Conservation (phyloP, 2,797 vertebrate genomes). For the Microctenopoma lineatum region DNA sequence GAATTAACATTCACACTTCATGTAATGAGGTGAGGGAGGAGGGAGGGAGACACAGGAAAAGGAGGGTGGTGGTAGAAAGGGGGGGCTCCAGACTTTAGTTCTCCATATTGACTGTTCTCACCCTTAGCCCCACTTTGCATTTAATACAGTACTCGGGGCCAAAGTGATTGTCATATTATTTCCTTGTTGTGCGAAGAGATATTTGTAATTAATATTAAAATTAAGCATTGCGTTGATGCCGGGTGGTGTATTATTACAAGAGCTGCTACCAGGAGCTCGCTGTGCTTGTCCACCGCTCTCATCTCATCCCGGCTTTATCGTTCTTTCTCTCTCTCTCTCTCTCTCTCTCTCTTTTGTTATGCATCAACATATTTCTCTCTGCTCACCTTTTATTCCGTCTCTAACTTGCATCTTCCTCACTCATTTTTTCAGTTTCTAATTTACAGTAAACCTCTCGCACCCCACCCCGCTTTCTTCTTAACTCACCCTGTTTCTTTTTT, state of each 20-base stretch:
- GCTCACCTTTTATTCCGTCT: conserved; percentile 49
- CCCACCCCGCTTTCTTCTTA: conserved; percentile 24
- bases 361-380: conserved; percentile 54
- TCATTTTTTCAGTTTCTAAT: conserved; percentile 33
- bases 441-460: conserved; percentile 40
- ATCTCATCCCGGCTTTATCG: conserved; percentile 52
- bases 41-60: not conserved
- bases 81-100: conserved; percentile 74
- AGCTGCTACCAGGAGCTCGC: conserved; percentile 74
- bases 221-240: conserved; percentile 82
- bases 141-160: conserved; percentile 87
- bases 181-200: conserved; percentile 85
- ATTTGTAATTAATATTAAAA: conserved; percentile 89
- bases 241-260: conserved; percentile 81
- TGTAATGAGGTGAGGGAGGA: conserved; percentile 82
- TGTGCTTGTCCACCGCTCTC: conserved; percentile 47
- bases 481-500: conserved; percentile 24
- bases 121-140: conserved; percentile 87
- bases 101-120: conserved; percentile 86
- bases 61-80: conserved; percentile 26
- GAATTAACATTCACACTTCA: conserved; percentile 89
- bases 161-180: conserved; percentile 87
- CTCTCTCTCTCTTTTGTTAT: conserved; percentile 24
- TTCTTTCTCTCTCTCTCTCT: not conserved
- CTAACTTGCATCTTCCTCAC: conserved; percentile 20